Percentiles rank a stretch among this genome's conserved stretches.
These are phyloP conservation scores for Helicorthomorpha holstii DNA, from an alignment of 1,140 invertebrate species.

Conservation along the genomic window DNA sequence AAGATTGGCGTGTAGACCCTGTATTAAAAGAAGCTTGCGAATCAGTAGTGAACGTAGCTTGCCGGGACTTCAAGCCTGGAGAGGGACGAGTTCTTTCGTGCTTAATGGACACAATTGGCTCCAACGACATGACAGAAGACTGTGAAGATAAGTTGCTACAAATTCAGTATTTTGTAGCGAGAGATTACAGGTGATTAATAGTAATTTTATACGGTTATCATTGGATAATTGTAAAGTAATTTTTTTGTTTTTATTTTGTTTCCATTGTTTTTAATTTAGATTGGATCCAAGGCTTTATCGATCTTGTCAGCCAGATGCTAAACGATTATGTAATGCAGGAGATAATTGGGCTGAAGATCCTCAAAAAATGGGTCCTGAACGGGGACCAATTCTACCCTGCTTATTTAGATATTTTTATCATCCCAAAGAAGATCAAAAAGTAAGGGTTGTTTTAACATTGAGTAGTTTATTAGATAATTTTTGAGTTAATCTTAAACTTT, in stretches of 20 bases:
- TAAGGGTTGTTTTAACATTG: slow-evolving; percentile 17
- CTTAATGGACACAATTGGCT: slow-evolving; percentile 68
- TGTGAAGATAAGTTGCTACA: slow-evolving; percentile 84
- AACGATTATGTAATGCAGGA: slow-evolving; percentile 58
- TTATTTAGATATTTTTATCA: slow-evolving; percentile 72
- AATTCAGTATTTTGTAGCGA: slow-evolving; percentile 91
- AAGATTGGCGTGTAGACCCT: slow-evolving; percentile 84
- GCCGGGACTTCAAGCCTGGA: slow-evolving; percentile 17
- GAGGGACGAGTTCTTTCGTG: slow-evolving; percentile 63
- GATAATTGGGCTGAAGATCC: slow-evolving; percentile 54
- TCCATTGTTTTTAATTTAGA: slow-evolving; percentile 16
- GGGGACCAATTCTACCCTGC: slow-evolving; percentile 70
- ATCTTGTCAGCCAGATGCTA: slow-evolving; percentile 72
- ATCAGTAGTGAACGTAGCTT: slow-evolving; percentile 47
- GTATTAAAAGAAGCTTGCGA: slow-evolving; percentile 68
- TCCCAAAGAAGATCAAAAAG: slow-evolving; percentile 40
- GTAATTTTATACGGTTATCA: neutral
- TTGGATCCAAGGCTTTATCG: slow-evolving; percentile 76
- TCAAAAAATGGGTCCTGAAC: slow-evolving; percentile 45
- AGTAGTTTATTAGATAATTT: neutral
- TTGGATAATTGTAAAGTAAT: neutral
- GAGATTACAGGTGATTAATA: slow-evolving; percentile 58
- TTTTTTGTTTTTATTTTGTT: neutral
- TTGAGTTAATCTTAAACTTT: neutral
- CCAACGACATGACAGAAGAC: slow-evolving; percentile 60